Conservation (phyloP, 2,113 vertebrate genomes). For the Enhydra lutris region DNA sequence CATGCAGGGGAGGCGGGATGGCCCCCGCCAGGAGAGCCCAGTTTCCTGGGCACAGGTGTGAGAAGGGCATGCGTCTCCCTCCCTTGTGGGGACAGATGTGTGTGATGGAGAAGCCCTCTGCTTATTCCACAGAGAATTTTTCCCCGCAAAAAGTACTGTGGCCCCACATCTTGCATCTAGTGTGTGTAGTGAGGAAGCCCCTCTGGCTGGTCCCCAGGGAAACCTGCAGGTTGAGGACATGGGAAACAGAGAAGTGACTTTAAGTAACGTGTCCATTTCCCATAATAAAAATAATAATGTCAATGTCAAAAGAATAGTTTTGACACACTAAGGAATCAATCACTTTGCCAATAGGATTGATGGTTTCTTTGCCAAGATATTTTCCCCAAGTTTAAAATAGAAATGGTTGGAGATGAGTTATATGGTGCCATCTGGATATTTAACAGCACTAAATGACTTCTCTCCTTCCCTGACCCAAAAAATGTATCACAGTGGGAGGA, state of each 20-base stretch:
- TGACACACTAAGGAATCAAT: background rate
- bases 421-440: background rate
- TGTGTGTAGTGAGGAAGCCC: fast-evolving
- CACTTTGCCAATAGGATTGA: background rate
- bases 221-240: fast-evolving
- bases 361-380: background rate
- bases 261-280: background rate
- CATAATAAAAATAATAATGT: background rate
- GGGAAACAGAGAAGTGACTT: background rate
- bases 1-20: fast-evolving
- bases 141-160: background rate
- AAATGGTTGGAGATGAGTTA: background rate
- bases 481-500: background rate
- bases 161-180: fast-evolving
- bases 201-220: background rate
- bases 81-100: no score
- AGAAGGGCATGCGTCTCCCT: background rate
- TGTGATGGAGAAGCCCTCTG: background rate
- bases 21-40: background rate
- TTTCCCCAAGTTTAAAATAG: constrained; percentile 9
- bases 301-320: background rate
- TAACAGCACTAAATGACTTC: background rate
- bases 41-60: fast-evolving
- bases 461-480: background rate
- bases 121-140: background rate